Base-by-base conservation (phyloP, 37 sponge, comb jelly and placozoan species). In the Ephydatia muelleri region DNA sequence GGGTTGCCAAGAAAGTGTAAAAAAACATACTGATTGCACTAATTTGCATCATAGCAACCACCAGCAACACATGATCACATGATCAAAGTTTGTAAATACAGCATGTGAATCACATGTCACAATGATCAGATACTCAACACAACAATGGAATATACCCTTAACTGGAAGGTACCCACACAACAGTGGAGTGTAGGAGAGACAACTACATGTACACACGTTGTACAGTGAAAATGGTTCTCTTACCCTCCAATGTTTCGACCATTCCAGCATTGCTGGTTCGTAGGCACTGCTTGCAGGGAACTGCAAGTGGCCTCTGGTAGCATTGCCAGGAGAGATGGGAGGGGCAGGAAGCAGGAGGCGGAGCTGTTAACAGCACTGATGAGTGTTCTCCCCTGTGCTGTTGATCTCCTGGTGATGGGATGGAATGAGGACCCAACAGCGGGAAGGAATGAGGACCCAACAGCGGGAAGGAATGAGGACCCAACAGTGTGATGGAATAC, bases 221-320 rank as follows among this genome's bases (percentile, higher is more conserved):
- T n/a, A n/a, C n/a, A n/a, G n/a, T n/a, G n/a, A n/a, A n/a, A n/a
- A n/a, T n/a, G 13, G 76, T 36, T 36, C 12, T 11, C 80, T 34
- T 29, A 88, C 88, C 82, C 76, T 68, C 81, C 88, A 77, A 30
- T 1, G n/a, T 32, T n/a, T 23, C 19, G 67, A 30, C 88, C 88
- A 69, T 76, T 88, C 88, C 88, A 88, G 70, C 88, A 88, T 2
- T 82, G 26, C 19, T 32, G n/a, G 27, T 87, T 87, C 80, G 28
- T 76, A 13, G 28, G 23, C 0, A 22, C 47, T 30, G 82, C 28
- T 14, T 8, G 29, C 57, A 57, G 57, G 5, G 16, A 27, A 25
- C 25, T 31, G 27, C 86, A 85, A 28, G 79, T 29, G 5, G 34
- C 28, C 19, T 85, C 72, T 9, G 86, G 80, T 34, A 85, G 37